These are phyloP conservation scores for Smittia aterrima DNA, from an alignment of 2,888 invertebrate species.

Conservation along the genomic window DNA sequence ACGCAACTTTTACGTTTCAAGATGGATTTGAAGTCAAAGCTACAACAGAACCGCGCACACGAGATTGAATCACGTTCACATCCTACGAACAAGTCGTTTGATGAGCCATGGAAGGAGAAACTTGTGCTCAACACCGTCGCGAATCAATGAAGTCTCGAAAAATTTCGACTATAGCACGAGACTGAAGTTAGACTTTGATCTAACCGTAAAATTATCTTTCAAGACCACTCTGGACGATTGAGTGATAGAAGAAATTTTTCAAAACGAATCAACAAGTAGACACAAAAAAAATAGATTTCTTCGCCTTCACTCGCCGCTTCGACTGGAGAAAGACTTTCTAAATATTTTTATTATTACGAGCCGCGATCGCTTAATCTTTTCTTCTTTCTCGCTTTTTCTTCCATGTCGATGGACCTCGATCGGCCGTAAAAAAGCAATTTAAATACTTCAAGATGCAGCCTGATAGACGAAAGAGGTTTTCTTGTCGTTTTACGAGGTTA, in stretches of 20 bases:
- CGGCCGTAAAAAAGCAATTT: neutral
- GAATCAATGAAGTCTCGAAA: no score
- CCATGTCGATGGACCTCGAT: conserved; percentile 1
- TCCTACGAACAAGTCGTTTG: neutral
- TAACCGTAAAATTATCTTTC: no score
- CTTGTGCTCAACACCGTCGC: neutral
- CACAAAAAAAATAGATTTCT: neutral
- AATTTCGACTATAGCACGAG: no score
- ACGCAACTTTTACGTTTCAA: no score
- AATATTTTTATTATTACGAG: conserved; percentile 8
- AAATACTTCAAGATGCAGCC: neutral
- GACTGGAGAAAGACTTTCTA: conserved; percentile 2
- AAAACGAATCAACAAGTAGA: no score
- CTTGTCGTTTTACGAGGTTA: no score
- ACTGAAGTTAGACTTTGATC: no score
- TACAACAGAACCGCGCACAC: neutral
- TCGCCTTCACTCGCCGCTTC: neutral
- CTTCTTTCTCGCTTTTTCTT: neutral
- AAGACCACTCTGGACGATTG: no score
- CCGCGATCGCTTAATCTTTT: neutral
- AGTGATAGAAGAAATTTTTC: no score
- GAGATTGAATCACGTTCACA: conserved; percentile 1
- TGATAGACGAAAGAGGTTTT: no score
- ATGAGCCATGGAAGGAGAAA: neutral
- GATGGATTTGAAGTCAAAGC: no score